Conservation (phyloP, 1,140 invertebrate species). For the Temnothorax nylanderi region DNA sequence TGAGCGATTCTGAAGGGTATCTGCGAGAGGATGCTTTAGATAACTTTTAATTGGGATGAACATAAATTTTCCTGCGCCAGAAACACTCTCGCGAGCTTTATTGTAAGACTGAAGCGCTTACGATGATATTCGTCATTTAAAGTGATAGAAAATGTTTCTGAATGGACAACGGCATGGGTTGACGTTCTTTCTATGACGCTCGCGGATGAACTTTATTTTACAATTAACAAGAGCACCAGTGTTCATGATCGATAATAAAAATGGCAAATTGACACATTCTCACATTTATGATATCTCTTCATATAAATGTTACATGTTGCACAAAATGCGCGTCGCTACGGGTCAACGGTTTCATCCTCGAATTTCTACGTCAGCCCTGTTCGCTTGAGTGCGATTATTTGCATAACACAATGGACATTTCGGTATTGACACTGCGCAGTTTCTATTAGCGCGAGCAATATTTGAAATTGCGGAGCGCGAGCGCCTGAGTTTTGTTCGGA, state of each 20-base stretch:
- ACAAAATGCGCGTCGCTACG: constrained; percentile 16
- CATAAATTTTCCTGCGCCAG: constrained; percentile 36
- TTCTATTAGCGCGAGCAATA: constrained; percentile 56
- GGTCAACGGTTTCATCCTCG: constrained; percentile 8
- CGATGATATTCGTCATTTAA: constrained; percentile 39
- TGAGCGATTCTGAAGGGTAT: constrained; percentile 44
- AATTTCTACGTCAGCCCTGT: constrained; percentile 18
- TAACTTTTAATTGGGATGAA: constrained; percentile 61
- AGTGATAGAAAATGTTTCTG: neutral
- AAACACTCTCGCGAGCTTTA: constrained; percentile 34
- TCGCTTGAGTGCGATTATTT: constrained; percentile 44
- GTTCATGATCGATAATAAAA: constrained; percentile 31
- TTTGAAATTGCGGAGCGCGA: constrained; percentile 46
- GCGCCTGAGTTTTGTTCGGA: constrained; percentile 32
- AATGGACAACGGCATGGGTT: neutral
- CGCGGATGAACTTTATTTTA: constrained; percentile 11
- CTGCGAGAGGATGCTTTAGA: constrained; percentile 48
- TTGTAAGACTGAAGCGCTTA: constrained; percentile 26
- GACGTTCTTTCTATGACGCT: neutral
- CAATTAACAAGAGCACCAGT: neutral
- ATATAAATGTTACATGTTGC: constrained; percentile 23
- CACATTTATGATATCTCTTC: neutral
- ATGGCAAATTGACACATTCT: constrained; percentile 29
- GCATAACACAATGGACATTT: constrained; percentile 52
- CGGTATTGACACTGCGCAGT: constrained; percentile 43